Evolutionary conservation across 2,797 vertebrate genomes (phyloP), one percentile per base, ranked within the genome.

Genomic region (Diplodus puntazzo): DNA sequence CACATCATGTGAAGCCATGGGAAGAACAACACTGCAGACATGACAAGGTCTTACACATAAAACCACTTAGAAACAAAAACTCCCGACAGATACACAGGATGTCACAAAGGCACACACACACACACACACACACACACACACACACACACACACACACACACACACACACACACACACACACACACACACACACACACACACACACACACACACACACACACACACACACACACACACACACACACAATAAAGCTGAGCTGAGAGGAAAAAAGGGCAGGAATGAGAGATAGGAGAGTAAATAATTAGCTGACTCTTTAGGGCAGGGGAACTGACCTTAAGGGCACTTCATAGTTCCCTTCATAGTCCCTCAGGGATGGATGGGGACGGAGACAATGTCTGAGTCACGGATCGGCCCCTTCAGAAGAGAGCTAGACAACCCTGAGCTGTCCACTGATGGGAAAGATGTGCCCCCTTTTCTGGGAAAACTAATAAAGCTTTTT

Each of bases 361-460:
- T 57, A 34, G 82, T 91, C 90, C 92, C 91, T 87, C 27, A 55
- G 91, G 92, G 91, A 92, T 46, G 59, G 74, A 86, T 39, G 21
- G 86, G 76, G 89, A 89, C 81, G 54, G 72, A 87, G 79, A 92
- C 81, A 84, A 69, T 79, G 70, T 90, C 81, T 89, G 90, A 93
- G 84, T 94, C 92, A 92, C 83, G 52, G 71, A 68, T 79, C 43
- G 67, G 57, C 64, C 66, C 58, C 73, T 69, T 83, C 62, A 74
- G 69, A 85, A 69, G 75, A 83, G 23, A 64, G 61, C 73, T 30
- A 77, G 85, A 92, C 86, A 85, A 85, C 84, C 66, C 83, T 77
- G 82, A 92, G 80, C 75, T 75, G 85, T 81, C 82, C 54, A 14
- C 59, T 87, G 92, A 91, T 93, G 92, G 92, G 92, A 93, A 94